A percentile compares a stretch with the other conserved stretches of the same genome.
phyloP scores from a whole-genome alignment of 2,888 invertebrate species.

The Agrotis puta region DNA sequence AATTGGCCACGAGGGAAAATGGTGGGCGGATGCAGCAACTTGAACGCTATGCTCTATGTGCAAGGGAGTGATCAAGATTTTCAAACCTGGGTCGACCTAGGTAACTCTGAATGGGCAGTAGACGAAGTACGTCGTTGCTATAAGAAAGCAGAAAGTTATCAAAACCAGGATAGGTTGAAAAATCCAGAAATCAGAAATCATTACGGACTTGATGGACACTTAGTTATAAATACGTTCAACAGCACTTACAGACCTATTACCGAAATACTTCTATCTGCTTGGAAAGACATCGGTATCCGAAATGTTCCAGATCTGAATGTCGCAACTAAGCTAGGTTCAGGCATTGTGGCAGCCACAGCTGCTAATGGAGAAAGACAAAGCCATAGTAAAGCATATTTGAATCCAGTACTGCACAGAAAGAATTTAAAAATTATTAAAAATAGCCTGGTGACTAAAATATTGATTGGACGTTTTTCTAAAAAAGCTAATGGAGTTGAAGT shows the following conservation, averaged over 20 bases:
- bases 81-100: slow-evolving; percentile 87
- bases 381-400: slow-evolving; percentile 91
- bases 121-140: slow-evolving; percentile 86
- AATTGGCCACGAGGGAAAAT: slow-evolving; percentile 92
- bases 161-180: slow-evolving; percentile 67
- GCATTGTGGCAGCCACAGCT: slow-evolving; percentile 84
- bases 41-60: slow-evolving; percentile 91
- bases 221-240: slow-evolving; percentile 85
- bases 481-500: slow-evolving; percentile 73
- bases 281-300: slow-evolving; percentile 72
- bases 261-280: slow-evolving; percentile 77
- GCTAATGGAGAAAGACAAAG: slow-evolving; percentile 86
- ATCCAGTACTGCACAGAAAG: slow-evolving; percentile 69
- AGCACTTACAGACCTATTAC: slow-evolving; percentile 78
- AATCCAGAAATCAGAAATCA: slow-evolving; percentile 65
- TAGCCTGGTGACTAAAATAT: slow-evolving; percentile 70
- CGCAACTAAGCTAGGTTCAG: slow-evolving; percentile 85
- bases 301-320: slow-evolving; percentile 82
- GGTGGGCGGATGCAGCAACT: slow-evolving; percentile 90
- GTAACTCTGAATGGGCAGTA: slow-evolving; percentile 90
- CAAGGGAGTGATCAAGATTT: slow-evolving; percentile 89
- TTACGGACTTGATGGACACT: slow-evolving; percentile 85
- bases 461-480: slow-evolving; percentile 31
- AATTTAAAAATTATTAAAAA: slow-evolving; percentile 68
- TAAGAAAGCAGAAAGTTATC: slow-evolving; percentile 87